Evolutionary conservation across 2,797 vertebrate genomes (phyloP), one percentile per base, ranked within the genome.

Genomic region (Decapterus maruadsi): DNA sequence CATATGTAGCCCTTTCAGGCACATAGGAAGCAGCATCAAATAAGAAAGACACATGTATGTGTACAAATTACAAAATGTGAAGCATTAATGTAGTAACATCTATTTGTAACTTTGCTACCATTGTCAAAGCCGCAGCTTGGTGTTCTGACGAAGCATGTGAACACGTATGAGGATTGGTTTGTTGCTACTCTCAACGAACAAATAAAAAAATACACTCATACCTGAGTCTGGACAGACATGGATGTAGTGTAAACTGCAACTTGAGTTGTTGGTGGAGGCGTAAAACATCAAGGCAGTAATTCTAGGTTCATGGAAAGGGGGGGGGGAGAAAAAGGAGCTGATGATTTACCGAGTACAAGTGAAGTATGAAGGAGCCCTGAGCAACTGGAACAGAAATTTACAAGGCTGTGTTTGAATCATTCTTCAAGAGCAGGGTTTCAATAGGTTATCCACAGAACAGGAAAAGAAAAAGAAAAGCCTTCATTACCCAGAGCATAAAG

Each of bases 381-480:
- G 74, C 62, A 73, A 71, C 74, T 59, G 70, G 70, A 86, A 80
- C 69, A 80, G 59, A 82, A 67, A 89, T 82, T 22, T 82, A 79
- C 74, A 87, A 82, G 83, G 78, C 59, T 69, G 69, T 74, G 78
- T 90, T 90, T 86, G 89, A 92, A 78, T 85, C 58, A 58, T 78
- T 90, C 84, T 92, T 89, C 85, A 89, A 78, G 77, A 90, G 82
- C 64, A 70, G 61, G 59, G 86, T 81, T 90, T 94, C 86, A 91
- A 89, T 91, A 90, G 87, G 79, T 91, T 90, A 80, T 86, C 83
- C 82, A 89, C 81, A 86, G 82, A 90, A 80, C 79, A 78, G 71
- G 73, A 70, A 75, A 85, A 81, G 77, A 85, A 86, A 91, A 91
- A 85, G 66, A 84, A 93, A 93, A 88, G 64, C 83, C 87, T 84